These are phyloP conservation scores for Heptranchias perlo DNA, from an alignment of 2,113 vertebrate species.

Conservation along the genomic window DNA sequence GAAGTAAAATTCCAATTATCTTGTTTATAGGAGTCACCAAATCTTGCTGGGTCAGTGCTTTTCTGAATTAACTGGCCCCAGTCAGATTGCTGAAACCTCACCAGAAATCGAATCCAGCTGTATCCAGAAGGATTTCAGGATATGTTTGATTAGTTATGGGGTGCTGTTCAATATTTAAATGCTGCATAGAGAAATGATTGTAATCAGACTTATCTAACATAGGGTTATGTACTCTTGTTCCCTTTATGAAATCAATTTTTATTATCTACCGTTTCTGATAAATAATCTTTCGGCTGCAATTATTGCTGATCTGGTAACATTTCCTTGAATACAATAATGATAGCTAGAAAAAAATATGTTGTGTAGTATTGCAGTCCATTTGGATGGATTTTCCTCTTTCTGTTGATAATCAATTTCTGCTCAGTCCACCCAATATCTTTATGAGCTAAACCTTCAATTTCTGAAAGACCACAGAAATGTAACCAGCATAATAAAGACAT, in stretches of 20 bases:
- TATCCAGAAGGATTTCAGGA: not conserved
- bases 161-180: not conserved
- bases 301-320: not conserved
- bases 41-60: not conserved
- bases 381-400: not conserved
- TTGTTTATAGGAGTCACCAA: not conserved
- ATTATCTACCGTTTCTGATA: not conserved
- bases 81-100: not conserved
- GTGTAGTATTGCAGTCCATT: not conserved
- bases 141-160: not conserved
- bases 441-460: not conserved
- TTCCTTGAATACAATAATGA: not conserved
- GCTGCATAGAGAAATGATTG: not conserved
- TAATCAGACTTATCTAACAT: not conserved
- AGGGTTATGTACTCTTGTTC: not conserved
- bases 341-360: not conserved
- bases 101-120: not conserved
- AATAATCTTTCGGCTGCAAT: not conserved
- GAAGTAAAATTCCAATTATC: conserved; percentile 9
- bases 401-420: not conserved
- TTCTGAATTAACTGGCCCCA: not conserved
- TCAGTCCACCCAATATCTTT: not conserved
- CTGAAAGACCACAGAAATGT: not conserved
- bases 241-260: not conserved
- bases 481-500: no score